phyloP scores from a whole-genome alignment of 2,797 vertebrate species.

The Ataeniobius toweri region DNA sequence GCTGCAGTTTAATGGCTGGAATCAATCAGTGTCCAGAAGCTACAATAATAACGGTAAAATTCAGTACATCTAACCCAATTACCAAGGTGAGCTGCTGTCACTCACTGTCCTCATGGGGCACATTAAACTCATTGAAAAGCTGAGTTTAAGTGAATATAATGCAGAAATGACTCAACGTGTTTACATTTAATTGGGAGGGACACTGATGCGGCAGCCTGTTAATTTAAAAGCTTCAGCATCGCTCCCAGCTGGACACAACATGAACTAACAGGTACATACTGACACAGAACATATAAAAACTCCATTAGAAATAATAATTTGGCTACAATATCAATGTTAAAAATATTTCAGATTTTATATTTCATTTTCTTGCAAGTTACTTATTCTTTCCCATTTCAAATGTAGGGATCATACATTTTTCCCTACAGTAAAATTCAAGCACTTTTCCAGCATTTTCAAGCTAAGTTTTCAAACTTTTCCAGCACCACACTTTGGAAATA shows the following conservation, averaged over 20 bases:
- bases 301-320: background rate
- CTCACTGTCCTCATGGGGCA: background rate
- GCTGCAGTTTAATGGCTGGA: background rate
- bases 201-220: background rate
- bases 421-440: too few relatives aligned
- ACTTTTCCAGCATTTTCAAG: too few relatives aligned
- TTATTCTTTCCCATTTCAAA: background rate
- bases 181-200: background rate
- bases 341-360: background rate
- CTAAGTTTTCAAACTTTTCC: too few relatives aligned
- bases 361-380: background rate
- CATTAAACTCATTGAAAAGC: background rate
- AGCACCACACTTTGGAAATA: too few relatives aligned
- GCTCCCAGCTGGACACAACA: background rate
- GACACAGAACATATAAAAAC: background rate
- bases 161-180: background rate
- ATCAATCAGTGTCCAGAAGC: slow-evolving; percentile 7
- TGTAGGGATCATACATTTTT: too few relatives aligned
- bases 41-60: background rate
- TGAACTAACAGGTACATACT: background rate
- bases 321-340: background rate
- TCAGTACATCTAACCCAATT: background rate
- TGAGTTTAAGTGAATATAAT: background rate
- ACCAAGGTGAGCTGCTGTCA: background rate
- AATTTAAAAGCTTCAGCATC: background rate